These are phyloP conservation scores for Meteorus cinctellus DNA, from an alignment of 2,888 invertebrate species.

Conservation along the genomic window DNA sequence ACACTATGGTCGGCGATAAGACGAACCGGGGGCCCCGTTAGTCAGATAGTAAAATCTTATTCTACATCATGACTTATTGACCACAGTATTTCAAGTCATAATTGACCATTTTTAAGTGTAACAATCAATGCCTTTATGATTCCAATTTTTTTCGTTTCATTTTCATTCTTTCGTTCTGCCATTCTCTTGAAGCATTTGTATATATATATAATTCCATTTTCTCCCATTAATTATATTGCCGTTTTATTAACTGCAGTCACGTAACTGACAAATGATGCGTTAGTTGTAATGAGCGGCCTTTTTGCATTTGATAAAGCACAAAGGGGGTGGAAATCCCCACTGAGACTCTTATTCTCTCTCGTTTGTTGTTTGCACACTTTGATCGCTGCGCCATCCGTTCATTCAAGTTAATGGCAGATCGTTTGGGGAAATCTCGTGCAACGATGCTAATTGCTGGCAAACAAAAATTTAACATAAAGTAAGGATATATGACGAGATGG, in stretches of 20 bases:
- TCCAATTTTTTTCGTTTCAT: background rate
- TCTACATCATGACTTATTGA: conserved; percentile 45
- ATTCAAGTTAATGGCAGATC: background rate
- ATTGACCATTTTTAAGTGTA: conserved; percentile 41
- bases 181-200: background rate
- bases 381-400: background rate
- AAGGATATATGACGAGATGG: conserved; percentile 21
- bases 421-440: conserved; percentile 40
- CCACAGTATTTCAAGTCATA: conserved; percentile 37
- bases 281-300: background rate
- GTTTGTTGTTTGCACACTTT: background rate
- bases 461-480: conserved; percentile 14
- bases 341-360: background rate
- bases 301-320: background rate
- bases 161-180: background rate
- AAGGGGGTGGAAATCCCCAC: conserved; percentile 1
- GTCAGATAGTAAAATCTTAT: conserved; percentile 65
- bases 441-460: conserved; percentile 41
- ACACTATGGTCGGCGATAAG: conserved; percentile 59
- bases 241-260: too few species aligned
- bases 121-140: conserved; percentile 43
- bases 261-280: background rate
- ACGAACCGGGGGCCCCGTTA: conserved; percentile 60
- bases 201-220: too few species aligned
- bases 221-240: too few species aligned